phyloP scores from a whole-genome alignment of 2,797 vertebrate genomes.

The Sebastes cheni region DNA sequence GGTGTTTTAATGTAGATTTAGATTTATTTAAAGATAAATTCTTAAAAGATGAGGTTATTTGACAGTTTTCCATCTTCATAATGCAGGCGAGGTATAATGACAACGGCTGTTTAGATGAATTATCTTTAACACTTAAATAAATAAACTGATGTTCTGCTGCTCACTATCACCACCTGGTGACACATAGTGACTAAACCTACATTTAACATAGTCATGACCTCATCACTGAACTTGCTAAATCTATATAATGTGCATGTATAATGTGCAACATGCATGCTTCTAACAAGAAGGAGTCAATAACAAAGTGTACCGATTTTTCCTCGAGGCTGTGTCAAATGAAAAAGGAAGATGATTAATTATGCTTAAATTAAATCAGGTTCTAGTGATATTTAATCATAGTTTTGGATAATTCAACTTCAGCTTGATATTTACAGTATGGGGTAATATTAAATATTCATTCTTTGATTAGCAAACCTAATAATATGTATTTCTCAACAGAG shows the following conservation, averaged over 20 bases:
- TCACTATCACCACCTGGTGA: not conserved
- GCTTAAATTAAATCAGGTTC: constrained; percentile 16
- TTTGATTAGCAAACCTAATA: constrained; percentile 36
- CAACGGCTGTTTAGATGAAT: not conserved
- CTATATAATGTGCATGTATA: not conserved
- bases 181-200: not conserved
- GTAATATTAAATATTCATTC: constrained; percentile 26
- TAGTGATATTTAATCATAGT: constrained; percentile 5
- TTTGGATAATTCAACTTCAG: constrained; percentile 14
- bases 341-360: constrained; percentile 17
- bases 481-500: constrained; percentile 28
- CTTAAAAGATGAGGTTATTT: not conserved
- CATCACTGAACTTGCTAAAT: not conserved
- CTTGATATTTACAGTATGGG: constrained; percentile 22
- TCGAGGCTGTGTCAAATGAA: not conserved
- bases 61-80: not conserved
- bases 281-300: not conserved
- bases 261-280: not conserved
- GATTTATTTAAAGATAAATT: not conserved
- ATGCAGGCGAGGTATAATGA: not conserved
- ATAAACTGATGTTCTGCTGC: constrained; percentile 14
- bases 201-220: not conserved
- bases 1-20: not conserved
- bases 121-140: constrained; percentile 32
- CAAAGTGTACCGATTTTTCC: not conserved